phyloP scores from a whole-genome alignment of 2,113 vertebrate species.

The Prunella fulvescens region DNA sequence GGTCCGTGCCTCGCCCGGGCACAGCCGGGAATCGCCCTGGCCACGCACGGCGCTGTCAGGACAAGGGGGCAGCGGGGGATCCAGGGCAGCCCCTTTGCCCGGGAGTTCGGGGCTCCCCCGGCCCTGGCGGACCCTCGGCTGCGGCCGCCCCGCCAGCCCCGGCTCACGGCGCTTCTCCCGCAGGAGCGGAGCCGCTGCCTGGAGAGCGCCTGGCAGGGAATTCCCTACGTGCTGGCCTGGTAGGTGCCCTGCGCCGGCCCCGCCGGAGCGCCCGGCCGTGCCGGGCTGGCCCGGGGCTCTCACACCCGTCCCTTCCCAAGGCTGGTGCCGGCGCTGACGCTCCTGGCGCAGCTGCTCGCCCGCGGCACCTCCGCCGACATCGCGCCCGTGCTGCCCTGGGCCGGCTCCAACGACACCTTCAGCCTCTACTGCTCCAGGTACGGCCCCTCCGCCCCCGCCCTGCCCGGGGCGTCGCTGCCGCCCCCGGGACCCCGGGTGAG shows the following conservation, averaged over 20 bases:
- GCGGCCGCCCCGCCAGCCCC: neutral
- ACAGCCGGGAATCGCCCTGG: neutral
- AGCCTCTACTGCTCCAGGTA: constrained; percentile 57
- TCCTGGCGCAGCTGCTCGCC: neutral
- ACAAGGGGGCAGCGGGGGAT: fast-evolving
- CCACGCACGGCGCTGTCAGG: fast-evolving
- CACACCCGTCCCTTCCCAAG: neutral
- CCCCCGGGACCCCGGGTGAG: neutral
- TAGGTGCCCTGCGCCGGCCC: neutral
- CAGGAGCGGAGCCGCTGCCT: neutral
- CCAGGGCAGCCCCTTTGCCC: neutral
- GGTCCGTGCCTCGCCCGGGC: constrained; percentile 13
- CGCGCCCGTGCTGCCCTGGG: neutral
- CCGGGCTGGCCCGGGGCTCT: neutral
- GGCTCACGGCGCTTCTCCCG: neutral
- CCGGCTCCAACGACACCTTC: neutral
- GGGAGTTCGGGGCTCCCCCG: neutral
- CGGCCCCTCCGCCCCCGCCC: neutral
- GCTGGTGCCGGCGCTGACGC: neutral
- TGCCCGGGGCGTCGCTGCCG: neutral
- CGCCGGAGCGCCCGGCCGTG: neutral
- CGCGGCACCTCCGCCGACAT: neutral
- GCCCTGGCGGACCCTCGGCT: neutral
- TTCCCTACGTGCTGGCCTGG: constrained; percentile 41
- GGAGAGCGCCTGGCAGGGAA: neutral